A percentile compares a stretch with the other conserved stretches of the same genome.
These are phyloP conservation scores for Channa striata DNA, from an alignment of 2,797 vertebrate genomes.

Conservation along the genomic window DNA sequence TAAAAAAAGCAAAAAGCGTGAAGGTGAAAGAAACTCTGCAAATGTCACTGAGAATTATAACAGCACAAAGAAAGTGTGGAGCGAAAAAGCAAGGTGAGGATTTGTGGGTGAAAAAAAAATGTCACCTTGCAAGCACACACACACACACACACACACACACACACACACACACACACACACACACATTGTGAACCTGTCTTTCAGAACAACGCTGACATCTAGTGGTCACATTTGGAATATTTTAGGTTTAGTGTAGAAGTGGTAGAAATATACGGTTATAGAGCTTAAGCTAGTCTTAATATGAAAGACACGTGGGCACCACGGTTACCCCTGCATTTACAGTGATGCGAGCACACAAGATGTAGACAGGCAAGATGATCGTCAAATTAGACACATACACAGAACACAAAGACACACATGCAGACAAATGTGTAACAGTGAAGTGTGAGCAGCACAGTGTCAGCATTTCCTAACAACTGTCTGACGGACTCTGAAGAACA, in stretches of 20 bases:
- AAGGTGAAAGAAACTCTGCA: not conserved
- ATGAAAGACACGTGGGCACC: not conserved
- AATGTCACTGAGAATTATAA: conserved; percentile 1
- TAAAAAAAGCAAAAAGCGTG: not conserved
- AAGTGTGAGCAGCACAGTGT: conserved; percentile 18
- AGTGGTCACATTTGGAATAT: conserved; percentile 47
- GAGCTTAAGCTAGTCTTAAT: not conserved
- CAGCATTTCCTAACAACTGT: conserved; percentile 63
- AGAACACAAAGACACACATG: conserved; percentile 43
- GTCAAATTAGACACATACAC: conserved; percentile 32
- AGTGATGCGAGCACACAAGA: conserved; percentile 18
- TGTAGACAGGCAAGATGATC: conserved; percentile 13
- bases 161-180: conserved; percentile 1
- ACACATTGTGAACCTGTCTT: not conserved
- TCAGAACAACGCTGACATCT: conserved; percentile 64
- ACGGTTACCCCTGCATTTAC: not conserved
- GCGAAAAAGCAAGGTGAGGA: conserved; percentile 11
- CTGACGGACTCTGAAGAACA: conserved; percentile 33
- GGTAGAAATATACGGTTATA: conserved; percentile 1
- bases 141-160: conserved; percentile 4
- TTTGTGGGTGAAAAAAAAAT: conserved; percentile 4
- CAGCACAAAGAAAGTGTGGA: not conserved
- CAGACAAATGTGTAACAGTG: conserved; percentile 34
- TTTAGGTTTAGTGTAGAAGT: not conserved
- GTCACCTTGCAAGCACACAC: not conserved